Base-by-base conservation (phyloP, 2,888 invertebrate species). In the Caenorhabditis virilis region DNA sequence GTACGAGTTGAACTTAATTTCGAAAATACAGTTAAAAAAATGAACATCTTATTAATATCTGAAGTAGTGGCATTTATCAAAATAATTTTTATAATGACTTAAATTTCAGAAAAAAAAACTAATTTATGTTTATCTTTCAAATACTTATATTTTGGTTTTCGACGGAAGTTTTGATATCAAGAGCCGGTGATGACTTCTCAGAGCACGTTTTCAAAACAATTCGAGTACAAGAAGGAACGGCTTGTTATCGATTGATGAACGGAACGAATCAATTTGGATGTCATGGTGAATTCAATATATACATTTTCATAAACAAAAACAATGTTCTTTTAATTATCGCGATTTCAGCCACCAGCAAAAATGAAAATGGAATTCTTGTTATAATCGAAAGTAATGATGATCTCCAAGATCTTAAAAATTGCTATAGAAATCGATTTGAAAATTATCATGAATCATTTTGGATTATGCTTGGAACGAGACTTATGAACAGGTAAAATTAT, bases 191-290 rank as follows among this genome's bases (percentile, higher is more conserved):
- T 30, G 64, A 53, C 23, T 52, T 65, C 26, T 30, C 59, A 0
- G 64, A 65, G 38, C 55, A 60, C 48, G 64, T 65, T 13, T 65
- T 52, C 43, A 30, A 39, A 27, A 26, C 26, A 16, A 7, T 65
- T 26, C 22, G 36, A 15, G 25, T 69, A 2, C 49, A 43, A 30
- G 60, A 64, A 39, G 64, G 64, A 36, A 54, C 64, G 2, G 63
- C 67, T 50, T 97, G 97, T 86, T 93, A 93, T 83, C 88, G 93
- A 69, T 88, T 93, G 65, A 86, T 95, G 67, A 95, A 95, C 88
- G 93, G 90, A 58, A 95, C 95, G 13, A 92, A 94, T 86, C 92
- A 95, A 86, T 90, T 90, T 74, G 97, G 97, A 63, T 97, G 95
- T 85, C 89, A 91, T 50, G 93, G 94, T 94, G 88, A 89, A 90